Base-by-base conservation (phyloP, 2,797 vertebrate genomes). In the Cryptoblepharus egeriae region DNA sequence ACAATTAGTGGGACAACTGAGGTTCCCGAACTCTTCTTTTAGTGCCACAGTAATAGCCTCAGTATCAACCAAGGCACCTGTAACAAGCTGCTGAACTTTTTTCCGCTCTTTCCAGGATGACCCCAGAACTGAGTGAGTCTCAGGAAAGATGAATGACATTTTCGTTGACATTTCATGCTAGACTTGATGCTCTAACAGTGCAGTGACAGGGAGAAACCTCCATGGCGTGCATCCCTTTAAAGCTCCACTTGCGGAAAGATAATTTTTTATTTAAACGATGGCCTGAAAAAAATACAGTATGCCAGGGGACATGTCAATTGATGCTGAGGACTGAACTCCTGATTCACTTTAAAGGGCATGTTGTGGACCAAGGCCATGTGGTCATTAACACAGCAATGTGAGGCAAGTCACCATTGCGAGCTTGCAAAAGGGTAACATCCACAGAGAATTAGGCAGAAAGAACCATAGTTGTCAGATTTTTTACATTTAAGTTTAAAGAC, bases 1-100 rank as follows among this genome's bases (percentile, higher is more conserved):
- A 10, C 80, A 87, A 80, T 89, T 87, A 80, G 55, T 78, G 77
- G 89, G 82, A 90, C 84, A 78, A 92, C 93, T 82, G 74, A 77
- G 63, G 84, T 92, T 88, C 88, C 89, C 82, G 61, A 90, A 87
- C 71, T 84, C 80, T 75, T 72, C 0, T 85, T 76, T 89, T 90
- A 92, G 77, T 69, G 65, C 3, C 1, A 73, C 81, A 87, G 16
- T 88, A 92, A 85, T 0, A 88, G 45, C 49, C 60, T 72, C 42
- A 79, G 87, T 87, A 82, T 63, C 84, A 79, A 89, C 64, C 84
- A 79, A 89, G 87, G 63, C 73, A 79, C 49, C 35, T 58, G 57
- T 58, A 22, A 58, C 57, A 58, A 58, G 57, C 20, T 22, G 24
- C 22, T 22, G 57, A 24, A 58, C 57, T 58, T 58, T 58, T 58